These are phyloP conservation scores for Recurvirostra avosetta DNA, from an alignment of 2,113 vertebrate species.

Conservation along the genomic window DNA sequence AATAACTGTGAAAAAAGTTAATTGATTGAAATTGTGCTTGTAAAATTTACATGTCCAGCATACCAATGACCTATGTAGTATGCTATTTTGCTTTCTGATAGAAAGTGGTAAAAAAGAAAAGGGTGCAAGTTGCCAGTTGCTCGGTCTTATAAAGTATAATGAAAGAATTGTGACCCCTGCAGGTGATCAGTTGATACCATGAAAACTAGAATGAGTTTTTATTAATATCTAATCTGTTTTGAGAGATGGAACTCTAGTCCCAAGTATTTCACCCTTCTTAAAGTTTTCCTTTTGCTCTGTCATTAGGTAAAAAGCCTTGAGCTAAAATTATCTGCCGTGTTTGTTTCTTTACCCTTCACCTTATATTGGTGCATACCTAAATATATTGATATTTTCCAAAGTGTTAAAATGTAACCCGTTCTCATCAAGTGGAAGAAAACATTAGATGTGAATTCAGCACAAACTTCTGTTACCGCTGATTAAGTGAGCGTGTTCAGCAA, in stretches of 20 bases:
- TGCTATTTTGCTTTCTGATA: neutral
- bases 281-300: neutral
- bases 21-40: neutral
- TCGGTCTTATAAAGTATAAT: neutral
- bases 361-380: neutral
- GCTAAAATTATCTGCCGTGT: neutral
- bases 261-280: neutral
- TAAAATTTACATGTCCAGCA: neutral
- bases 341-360: neutral
- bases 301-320: neutral
- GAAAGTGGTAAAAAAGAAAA: neutral
- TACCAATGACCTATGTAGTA: neutral
- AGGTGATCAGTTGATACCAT: neutral
- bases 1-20: neutral
- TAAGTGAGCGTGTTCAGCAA: neutral
- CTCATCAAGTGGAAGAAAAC: neutral
- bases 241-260: neutral
- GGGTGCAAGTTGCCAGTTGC: neutral
- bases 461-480: neutral
- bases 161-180: slow-evolving; percentile 12
- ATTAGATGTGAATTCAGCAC: neutral
- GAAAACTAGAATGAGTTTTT: neutral
- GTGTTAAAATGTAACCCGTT: neutral
- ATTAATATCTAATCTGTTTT: neutral
- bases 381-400: neutral